These are phyloP conservation scores for Spea hammondii DNA, from an alignment of 2,797 vertebrate species.

Conservation along the genomic window DNA sequence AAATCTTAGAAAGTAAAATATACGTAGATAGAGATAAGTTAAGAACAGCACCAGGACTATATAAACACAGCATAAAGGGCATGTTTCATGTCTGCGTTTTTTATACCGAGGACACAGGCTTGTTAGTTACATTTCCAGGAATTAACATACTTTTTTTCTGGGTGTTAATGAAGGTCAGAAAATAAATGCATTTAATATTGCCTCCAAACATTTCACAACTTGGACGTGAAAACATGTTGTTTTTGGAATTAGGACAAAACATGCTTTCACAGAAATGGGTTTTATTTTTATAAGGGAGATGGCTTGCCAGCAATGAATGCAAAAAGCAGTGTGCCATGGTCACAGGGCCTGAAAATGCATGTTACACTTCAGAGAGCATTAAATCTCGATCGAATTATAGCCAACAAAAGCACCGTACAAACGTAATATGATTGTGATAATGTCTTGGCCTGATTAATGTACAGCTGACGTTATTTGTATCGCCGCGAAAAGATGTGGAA, in stretches of 20 bases:
- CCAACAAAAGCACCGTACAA: slow-evolving; percentile 36
- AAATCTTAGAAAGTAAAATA: not conserved
- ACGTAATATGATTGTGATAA: slow-evolving; percentile 14
- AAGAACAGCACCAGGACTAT: slow-evolving; percentile 21
- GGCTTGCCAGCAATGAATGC: slow-evolving; percentile 38
- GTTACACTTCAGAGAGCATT: slow-evolving; percentile 31
- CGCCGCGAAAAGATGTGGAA: slow-evolving; percentile 23
- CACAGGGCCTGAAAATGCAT: slow-evolving; percentile 25
- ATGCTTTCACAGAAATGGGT: slow-evolving; percentile 40
- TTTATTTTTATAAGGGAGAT: slow-evolving; percentile 46
- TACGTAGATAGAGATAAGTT: slow-evolving; percentile 28
- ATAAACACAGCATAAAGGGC: slow-evolving; percentile 39
- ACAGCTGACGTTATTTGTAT: slow-evolving; percentile 23
- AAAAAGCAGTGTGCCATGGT: slow-evolving; percentile 44
- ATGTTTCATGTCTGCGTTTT: slow-evolving; percentile 18
- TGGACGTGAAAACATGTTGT: slow-evolving; percentile 50
- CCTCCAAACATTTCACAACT: slow-evolving; percentile 45
- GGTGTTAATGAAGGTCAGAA: slow-evolving; percentile 49
- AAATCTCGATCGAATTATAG: slow-evolving; percentile 33
- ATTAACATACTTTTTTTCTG: slow-evolving; percentile 47
- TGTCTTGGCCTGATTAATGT: slow-evolving; percentile 34
- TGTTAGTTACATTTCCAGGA: slow-evolving; percentile 38
- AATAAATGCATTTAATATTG: slow-evolving; percentile 48
- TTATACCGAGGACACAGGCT: slow-evolving; percentile 4
- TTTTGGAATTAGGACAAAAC: slow-evolving; percentile 53